Evolutionary conservation across 2,888 invertebrate genomes (phyloP).

Genomic region (Eupithecia exiguata): DNA sequence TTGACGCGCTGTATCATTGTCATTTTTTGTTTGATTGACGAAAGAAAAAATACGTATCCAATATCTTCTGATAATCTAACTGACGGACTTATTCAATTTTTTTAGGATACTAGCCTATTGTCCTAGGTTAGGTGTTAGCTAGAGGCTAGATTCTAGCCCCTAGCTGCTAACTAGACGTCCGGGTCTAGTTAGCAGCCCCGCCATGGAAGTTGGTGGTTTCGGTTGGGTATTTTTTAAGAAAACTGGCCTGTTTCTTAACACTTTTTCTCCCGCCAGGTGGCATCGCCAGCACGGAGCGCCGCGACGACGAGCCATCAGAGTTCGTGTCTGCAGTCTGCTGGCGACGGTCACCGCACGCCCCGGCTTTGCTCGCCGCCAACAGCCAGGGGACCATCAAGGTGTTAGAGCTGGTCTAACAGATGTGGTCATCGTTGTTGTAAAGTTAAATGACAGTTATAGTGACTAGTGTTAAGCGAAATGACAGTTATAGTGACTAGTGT

Average conservation of each 20-base stretch:
- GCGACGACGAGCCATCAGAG: slow-evolving; percentile 94
- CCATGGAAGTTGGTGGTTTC: too few species aligned
- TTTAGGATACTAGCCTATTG: too few species aligned
- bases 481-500: neutral
- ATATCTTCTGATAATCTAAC: neutral
- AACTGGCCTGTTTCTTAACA: too few species aligned
- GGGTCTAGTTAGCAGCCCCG: too few species aligned
- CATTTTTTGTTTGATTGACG: too few species aligned
- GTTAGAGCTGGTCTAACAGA: slow-evolving; percentile 86
- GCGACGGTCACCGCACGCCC: slow-evolving; percentile 88
- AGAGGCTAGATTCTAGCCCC: too few species aligned
- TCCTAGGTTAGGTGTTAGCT: too few species aligned
- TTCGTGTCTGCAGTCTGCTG: slow-evolving; percentile 98
- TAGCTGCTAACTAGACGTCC: too few species aligned
- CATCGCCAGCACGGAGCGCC: slow-evolving; percentile 85
- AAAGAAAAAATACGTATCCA: too few species aligned
- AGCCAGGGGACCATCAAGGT: slow-evolving; percentile 97
- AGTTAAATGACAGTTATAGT: neutral
- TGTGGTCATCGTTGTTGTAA: neutral
- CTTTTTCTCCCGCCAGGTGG: slow-evolving; percentile 12
- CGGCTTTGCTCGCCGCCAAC: slow-evolving; percentile 95
- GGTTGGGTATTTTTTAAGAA: too few species aligned
- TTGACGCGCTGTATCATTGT: too few species aligned
- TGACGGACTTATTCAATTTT: too few species aligned
- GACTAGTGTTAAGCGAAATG: neutral